Base-by-base conservation (phyloP, 2,797 vertebrate genomes). In the Anolis apletophallus region DNA sequence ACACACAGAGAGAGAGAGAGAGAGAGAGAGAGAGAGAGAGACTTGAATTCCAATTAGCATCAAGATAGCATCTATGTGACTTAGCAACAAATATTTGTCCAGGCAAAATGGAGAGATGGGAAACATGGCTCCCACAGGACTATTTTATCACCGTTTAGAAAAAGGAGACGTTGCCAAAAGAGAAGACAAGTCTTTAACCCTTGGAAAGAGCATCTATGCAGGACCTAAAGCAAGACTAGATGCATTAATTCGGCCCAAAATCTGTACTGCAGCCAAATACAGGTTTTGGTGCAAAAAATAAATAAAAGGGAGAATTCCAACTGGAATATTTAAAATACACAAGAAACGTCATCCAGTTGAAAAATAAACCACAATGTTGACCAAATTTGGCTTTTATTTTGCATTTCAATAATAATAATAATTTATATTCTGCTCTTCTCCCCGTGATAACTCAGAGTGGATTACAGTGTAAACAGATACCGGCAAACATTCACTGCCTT, bases 181-280 rank as follows among this genome's bases (percentile, higher is more conserved):
- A 32, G 54, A 67, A 73, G 32, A 5, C n/a, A 52, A 46, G 26
- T 5, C n/a, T n/a, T n/a, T n/a, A n/a, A 40, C 26, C 32, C 61
- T 52, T 75, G 59, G 34, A 59, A 86, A 80, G 64, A 72, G 29
- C 54, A 72, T 73, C 68, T 11, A 52, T 8, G n/a, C 23, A 57
- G 26, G n/a, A 14, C n/a, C 72, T 13, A 69, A 46, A 68, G 34
- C 19, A 21, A 59, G 17, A 69, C 13, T 36, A 69, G 29, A n/a
- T 34, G 29, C 82, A 61, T 73, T 59, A 86, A 74, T 52, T 72
- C 52, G 77, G 59, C 32, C 36, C 46, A 19, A 29, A 86, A 76
- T 34, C 50, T 86, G 72, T 55, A 75, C 4, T 68, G 32, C 64
- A 86, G 52, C 61, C 46, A 86, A 81, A 75, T 34, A 26, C 74